Conservation (phyloP, 2,797 vertebrate species). For the Characodon lateralis region DNA sequence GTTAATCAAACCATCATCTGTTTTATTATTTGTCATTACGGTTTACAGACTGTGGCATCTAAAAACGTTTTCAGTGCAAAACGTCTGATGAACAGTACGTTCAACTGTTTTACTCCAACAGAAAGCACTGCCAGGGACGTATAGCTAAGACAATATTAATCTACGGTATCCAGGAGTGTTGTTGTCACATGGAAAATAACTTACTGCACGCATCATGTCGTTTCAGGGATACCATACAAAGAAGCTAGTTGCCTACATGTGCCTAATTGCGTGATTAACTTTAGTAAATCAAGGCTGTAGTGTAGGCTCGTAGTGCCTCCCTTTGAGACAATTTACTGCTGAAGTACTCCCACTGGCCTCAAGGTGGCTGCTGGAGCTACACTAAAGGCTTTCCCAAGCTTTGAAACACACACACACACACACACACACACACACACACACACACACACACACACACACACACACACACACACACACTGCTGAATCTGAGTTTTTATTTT, state of each 20-base stretch:
- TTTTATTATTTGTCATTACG: slow-evolving; percentile 10
- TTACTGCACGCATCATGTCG: background rate
- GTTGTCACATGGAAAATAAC: background rate
- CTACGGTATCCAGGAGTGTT: background rate
- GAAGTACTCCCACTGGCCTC: slow-evolving; percentile 35
- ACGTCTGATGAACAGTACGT: background rate
- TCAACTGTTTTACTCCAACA: background rate
- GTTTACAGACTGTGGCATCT: slow-evolving; percentile 14
- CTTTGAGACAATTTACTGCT: background rate
- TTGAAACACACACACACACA: background rate
- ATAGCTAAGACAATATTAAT: background rate
- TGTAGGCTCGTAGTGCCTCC: background rate
- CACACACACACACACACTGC: background rate
- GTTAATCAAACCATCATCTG: background rate
- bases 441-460: background rate
- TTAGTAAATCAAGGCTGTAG: too few species aligned
- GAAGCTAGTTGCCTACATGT: too few species aligned
- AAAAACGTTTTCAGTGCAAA: background rate
- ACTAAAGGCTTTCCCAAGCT: slow-evolving; percentile 8
- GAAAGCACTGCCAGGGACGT: background rate
- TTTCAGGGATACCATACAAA: background rate
- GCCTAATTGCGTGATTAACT: too few species aligned
- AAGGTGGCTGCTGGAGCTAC: slow-evolving; percentile 41
- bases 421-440: background rate
- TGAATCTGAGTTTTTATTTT: background rate